Evolutionary conservation across 2,113 vertebrate genomes (phyloP).

Genomic region (Stigmatopora argus): DNA sequence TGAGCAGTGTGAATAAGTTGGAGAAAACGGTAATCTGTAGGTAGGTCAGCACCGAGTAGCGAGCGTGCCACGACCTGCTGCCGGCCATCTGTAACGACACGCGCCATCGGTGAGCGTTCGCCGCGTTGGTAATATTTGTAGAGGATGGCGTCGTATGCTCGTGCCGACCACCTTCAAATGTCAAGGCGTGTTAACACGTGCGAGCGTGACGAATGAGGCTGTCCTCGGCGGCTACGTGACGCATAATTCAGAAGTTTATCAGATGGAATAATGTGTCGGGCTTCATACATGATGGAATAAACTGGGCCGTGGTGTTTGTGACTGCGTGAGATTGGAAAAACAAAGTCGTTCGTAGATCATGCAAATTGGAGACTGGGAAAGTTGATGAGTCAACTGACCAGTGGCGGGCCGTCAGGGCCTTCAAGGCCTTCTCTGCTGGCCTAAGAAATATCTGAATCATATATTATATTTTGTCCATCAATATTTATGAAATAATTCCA

Average conservation of each 20-base stretch:
- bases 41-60: slow-evolving; percentile 91
- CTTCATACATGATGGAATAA: neutral
- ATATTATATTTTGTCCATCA: too few relatives aligned
- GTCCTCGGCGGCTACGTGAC: neutral
- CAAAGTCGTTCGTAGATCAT: neutral
- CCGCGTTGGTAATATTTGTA: neutral
- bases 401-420: too few relatives aligned
- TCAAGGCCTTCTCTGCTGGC: too few relatives aligned
- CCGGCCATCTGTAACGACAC: slow-evolving; percentile 74
- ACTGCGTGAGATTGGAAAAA: neutral
- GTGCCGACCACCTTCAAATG: neutral
- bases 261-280: neutral
- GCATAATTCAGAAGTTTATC: neutral
- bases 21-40: slow-evolving; percentile 97
- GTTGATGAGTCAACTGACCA: too few relatives aligned
- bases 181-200: neutral
- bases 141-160: neutral
- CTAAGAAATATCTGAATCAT: too few relatives aligned
- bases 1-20: slow-evolving; percentile 93
- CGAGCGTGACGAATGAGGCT: neutral
- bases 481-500: too few relatives aligned
- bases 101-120: neutral
- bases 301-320: neutral
- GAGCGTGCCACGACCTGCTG: slow-evolving; percentile 92
- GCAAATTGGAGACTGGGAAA: neutral